Conservation (phyloP, 37 sponge, comb jelly and placozoan genomes). For the Aplysina aerophoba region DNA sequence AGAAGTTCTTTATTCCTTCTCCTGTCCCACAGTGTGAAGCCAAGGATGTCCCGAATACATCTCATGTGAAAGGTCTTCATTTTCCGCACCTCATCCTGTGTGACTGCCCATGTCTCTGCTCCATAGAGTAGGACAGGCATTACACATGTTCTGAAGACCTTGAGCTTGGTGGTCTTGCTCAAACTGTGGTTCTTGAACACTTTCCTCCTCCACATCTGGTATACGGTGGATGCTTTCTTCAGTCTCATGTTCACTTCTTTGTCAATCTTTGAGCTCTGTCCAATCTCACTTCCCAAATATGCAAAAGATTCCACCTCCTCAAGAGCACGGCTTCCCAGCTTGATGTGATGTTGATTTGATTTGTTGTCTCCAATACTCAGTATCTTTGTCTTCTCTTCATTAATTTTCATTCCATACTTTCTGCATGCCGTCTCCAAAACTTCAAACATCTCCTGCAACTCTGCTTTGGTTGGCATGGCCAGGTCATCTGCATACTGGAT, state of each 20-base stretch:
- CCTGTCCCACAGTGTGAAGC: conserved; percentile 26
- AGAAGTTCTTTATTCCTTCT: neutral
- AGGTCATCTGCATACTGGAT: conserved; percentile 35
- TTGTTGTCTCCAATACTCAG: conserved; percentile 16
- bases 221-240: conserved; percentile 20
- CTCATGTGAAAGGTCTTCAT: conserved; percentile 27
- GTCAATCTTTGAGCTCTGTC: neutral
- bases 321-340: neutral
- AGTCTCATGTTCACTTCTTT: conserved; percentile 28
- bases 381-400: conserved; percentile 10
- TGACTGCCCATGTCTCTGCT: conserved; percentile 28
- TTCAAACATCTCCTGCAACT: conserved; percentile 23
- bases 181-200: conserved; percentile 10
- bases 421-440: neutral
- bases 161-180: conserved; percentile 8
- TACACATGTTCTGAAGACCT: conserved; percentile 21
- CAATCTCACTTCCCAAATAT: conserved; percentile 23
- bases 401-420: conserved; percentile 12
- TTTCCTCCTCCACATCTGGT: conserved; percentile 27
- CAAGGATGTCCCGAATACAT: conserved; percentile 29
- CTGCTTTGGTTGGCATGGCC: conserved; percentile 7
- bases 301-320: conserved; percentile 19
- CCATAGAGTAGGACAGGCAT: conserved; percentile 18
- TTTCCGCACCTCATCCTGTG: conserved; percentile 2
- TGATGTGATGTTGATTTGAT: neutral